These are phyloP conservation scores for Dinothrombium tinctorium DNA, from an alignment of 1,140 invertebrate genomes.

Conservation along the genomic window DNA sequence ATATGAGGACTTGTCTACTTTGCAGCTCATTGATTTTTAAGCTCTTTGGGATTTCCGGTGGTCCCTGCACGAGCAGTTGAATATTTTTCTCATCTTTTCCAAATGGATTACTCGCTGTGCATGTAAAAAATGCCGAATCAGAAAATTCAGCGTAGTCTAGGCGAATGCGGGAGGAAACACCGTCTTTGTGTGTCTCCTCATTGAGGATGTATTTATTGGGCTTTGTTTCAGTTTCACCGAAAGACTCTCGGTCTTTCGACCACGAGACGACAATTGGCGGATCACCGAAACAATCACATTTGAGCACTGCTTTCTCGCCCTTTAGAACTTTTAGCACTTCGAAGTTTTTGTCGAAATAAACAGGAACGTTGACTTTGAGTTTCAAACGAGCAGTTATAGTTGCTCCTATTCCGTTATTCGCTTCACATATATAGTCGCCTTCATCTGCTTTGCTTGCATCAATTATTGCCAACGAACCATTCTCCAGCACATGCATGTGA, in stretches of 20 bases:
- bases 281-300: constrained; percentile 24
- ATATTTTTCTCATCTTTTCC: constrained; percentile 21
- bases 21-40: constrained; percentile 16
- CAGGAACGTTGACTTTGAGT: constrained; percentile 12
- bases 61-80: constrained; percentile 24
- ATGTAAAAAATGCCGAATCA: constrained; percentile 26
- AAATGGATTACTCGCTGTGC: constrained; percentile 21
- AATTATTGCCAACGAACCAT: constrained; percentile 17
- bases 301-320: constrained; percentile 20
- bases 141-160: constrained; percentile 10
- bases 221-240: neutral
- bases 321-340: constrained; percentile 14
- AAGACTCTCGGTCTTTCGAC: constrained; percentile 16
- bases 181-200: neutral
- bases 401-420: constrained; percentile 21
- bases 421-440: constrained; percentile 24
- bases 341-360: constrained; percentile 15
- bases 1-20: constrained; percentile 17
- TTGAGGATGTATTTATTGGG: neutral
- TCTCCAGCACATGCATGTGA: constrained; percentile 18
- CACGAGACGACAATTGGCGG: constrained; percentile 23
- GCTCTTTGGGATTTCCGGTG: constrained; percentile 20
- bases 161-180: neutral
- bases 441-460: constrained; percentile 19
- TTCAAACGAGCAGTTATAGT: neutral